Percentiles rank a stretch among this genome's conserved stretches.
phyloP scores from a whole-genome alignment of 2,797 vertebrate genomes.

The Pangasius mekongensis region DNA sequence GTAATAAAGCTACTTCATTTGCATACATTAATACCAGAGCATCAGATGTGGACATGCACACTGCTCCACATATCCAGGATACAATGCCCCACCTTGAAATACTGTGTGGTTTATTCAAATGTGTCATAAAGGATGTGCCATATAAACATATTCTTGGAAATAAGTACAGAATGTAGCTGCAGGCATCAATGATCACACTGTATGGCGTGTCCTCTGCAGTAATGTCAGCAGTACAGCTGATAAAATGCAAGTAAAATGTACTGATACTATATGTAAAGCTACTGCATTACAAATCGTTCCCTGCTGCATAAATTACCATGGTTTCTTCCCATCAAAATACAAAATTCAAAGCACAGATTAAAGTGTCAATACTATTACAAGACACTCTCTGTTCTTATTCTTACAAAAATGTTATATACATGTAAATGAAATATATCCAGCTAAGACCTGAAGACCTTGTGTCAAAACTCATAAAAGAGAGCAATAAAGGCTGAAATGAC shows the following conservation, averaged over 20 bases:
- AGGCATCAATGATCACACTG: not conserved
- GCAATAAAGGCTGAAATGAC: no score
- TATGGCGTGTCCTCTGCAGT: not conserved
- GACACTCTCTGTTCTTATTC: not conserved
- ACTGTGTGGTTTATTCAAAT: not conserved
- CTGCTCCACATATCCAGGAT: not conserved
- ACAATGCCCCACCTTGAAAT: not conserved
- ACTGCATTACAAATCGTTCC: not conserved
- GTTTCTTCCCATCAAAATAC: not conserved
- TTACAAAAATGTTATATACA: not conserved
- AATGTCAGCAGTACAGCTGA: not conserved
- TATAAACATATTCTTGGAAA: not conserved
- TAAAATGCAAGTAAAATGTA: not conserved
- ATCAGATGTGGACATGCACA: no score
- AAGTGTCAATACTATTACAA: not conserved
- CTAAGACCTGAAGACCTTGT: not conserved
- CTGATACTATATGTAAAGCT: not conserved
- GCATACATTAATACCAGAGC: slow-evolving; percentile 8
- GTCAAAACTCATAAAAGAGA: not conserved
- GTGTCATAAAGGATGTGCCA: not conserved
- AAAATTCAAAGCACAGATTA: not conserved
- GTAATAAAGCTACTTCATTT: not conserved
- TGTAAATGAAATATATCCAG: not conserved
- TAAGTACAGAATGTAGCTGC: not conserved
- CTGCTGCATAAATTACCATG: no score